A percentile compares a stretch with the other conserved stretches of the same genome.
Evolutionary conservation across 2,797 vertebrate genomes (phyloP).

Genomic region (Tapera naevia): DNA sequence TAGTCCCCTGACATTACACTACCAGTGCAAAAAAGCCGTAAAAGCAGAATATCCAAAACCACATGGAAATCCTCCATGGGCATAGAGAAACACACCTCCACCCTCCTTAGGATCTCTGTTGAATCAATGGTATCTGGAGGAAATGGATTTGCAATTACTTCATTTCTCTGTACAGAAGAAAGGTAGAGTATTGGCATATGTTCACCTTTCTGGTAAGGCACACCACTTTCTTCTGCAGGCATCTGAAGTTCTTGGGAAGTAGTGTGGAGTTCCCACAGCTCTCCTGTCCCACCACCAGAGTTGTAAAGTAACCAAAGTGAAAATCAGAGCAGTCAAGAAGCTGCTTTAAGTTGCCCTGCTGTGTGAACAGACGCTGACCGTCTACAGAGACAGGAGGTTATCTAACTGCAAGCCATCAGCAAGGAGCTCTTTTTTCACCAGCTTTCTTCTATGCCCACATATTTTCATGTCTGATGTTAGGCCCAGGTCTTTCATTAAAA

Average conservation of each 20-base stretch:
- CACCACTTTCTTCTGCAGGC: not conserved
- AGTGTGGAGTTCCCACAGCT: not conserved
- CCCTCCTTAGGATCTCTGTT: not conserved
- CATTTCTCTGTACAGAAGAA: not conserved
- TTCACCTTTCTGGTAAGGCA: not conserved
- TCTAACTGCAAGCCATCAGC: not conserved
- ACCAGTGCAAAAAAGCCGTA: not conserved
- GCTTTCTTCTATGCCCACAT: not conserved
- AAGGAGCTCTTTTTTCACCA: not conserved
- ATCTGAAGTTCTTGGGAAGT: not conserved
- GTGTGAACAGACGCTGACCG: not conserved
- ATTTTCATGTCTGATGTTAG: not conserved
- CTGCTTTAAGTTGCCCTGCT: not conserved
- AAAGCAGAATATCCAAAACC: not conserved
- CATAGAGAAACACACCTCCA: not conserved
- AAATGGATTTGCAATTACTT: not conserved
- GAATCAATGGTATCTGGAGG: not conserved
- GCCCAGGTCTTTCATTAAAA: not conserved
- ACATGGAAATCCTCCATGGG: not conserved
- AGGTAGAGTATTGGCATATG: accelerated
- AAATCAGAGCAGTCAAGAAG: not conserved
- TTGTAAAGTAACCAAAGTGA: not conserved
- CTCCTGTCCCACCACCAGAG: not conserved
- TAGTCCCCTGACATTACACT: not conserved
- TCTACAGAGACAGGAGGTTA: not conserved